Conservation (phyloP, 1,140 invertebrate species). For the Cydia strobilella region DNA sequence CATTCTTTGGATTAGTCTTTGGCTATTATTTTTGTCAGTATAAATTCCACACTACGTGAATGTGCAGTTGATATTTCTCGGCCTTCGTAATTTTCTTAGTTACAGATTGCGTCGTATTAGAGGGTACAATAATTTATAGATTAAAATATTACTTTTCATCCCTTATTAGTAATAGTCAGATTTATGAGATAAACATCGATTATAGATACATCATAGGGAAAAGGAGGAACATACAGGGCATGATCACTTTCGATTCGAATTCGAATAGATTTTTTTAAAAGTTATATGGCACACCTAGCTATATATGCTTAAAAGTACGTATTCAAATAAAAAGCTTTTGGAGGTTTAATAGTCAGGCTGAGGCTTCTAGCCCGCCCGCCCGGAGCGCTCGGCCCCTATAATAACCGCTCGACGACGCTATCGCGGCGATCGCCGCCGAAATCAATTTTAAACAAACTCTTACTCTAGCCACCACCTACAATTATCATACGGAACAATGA, state of each 20-base stretch:
- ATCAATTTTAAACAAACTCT: slow-evolving; percentile 77
- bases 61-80: too few relatives aligned
- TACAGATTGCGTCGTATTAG: too few relatives aligned
- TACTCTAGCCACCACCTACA: slow-evolving; percentile 66
- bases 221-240: too few relatives aligned
- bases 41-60: neutral
- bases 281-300: too few relatives aligned
- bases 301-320: neutral
- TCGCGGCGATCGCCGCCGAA: slow-evolving; percentile 65
- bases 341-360: neutral
- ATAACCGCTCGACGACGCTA: slow-evolving; percentile 64
- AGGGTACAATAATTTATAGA: too few relatives aligned
- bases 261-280: too few relatives aligned
- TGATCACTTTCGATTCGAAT: too few relatives aligned
- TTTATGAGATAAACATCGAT: too few relatives aligned
- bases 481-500: slow-evolving; percentile 70
- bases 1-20: neutral
- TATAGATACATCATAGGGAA: too few relatives aligned
- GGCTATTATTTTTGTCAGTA: neutral
- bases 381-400: slow-evolving; percentile 52
- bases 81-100: too few relatives aligned
- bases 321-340: neutral
- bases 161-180: too few relatives aligned
- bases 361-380: slow-evolving; percentile 22
- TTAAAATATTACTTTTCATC: too few relatives aligned